Percentiles rank a stretch among this genome's conserved stretches.
phyloP scores from a whole-genome alignment of 2,797 vertebrate species.

The Gallinago nigripennis region DNA sequence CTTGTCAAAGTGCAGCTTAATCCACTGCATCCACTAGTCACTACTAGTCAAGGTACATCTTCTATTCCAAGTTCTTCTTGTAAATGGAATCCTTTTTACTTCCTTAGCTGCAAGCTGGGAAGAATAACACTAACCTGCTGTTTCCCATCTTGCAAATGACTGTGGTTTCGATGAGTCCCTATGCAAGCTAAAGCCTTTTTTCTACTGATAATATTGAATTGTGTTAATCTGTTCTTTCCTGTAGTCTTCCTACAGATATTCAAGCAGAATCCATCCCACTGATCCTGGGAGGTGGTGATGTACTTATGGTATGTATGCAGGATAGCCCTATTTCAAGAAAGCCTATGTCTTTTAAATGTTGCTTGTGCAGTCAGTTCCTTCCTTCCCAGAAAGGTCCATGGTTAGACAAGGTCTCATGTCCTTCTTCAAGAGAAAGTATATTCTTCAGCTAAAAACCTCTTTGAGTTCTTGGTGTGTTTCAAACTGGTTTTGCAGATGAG shows the following conservation, averaged over 20 bases:
- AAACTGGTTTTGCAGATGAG: background rate
- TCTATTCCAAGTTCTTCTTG: background rate
- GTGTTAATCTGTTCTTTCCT: background rate
- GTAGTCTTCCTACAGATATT: constrained; percentile 95
- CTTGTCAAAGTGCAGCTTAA: background rate
- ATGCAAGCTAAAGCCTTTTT: background rate
- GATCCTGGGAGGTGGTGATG: constrained; percentile 96
- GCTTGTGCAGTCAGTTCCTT: background rate
- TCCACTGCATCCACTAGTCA: background rate
- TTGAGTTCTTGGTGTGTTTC: background rate
- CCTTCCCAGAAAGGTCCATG: background rate
- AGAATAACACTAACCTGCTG: background rate
- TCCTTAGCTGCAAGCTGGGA: background rate
- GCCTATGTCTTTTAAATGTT: background rate
- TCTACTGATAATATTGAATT: accelerated
- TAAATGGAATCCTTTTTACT: background rate
- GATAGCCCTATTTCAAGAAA: background rate
- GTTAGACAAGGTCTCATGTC: background rate
- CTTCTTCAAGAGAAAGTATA: background rate
- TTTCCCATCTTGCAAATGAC: background rate
- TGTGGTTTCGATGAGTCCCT: background rate
- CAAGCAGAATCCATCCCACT: constrained; percentile 96
- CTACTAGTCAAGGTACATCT: background rate
- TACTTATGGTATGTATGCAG: constrained; percentile 89
- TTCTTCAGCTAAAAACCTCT: background rate